These are phyloP conservation scores for Odontophorus gujanensis DNA, from an alignment of 2,113 vertebrate species.

Conservation along the genomic window DNA sequence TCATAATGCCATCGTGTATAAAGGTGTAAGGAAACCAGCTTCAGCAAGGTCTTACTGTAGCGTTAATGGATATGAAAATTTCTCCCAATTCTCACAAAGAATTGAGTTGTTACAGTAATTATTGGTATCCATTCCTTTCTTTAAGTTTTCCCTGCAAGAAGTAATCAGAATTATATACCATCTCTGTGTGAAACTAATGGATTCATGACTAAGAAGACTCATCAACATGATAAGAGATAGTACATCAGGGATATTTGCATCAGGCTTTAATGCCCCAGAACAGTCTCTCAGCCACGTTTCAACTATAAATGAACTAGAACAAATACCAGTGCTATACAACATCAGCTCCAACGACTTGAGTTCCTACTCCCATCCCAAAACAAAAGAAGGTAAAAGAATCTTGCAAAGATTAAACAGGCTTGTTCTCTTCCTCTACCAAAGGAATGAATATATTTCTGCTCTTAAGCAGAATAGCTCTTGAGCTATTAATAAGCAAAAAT, in stretches of 20 bases:
- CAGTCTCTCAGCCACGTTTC: slow-evolving; percentile 37
- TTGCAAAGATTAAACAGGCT: not conserved
- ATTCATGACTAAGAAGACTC: slow-evolving; percentile 63
- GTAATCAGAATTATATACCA: slow-evolving; percentile 65
- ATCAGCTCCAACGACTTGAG: not conserved
- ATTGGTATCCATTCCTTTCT: slow-evolving; percentile 36
- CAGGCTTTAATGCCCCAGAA: slow-evolving; percentile 48
- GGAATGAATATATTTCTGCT: not conserved
- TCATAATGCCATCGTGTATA: not conserved
- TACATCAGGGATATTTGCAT: slow-evolving; percentile 18
- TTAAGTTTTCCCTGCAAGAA: slow-evolving; percentile 67
- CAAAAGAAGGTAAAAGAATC: not conserved
- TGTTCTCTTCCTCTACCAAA: not conserved
- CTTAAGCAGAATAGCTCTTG: not conserved
- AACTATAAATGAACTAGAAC: slow-evolving; percentile 21
- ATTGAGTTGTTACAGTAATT: slow-evolving; percentile 58
- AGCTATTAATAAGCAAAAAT: not conserved
- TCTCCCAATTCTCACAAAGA: slow-evolving; percentile 8
- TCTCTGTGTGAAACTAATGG: slow-evolving; percentile 73
- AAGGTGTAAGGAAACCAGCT: not conserved
- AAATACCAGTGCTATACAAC: slow-evolving; percentile 1
- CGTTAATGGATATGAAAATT: slow-evolving; percentile 12
- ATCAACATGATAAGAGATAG: slow-evolving; percentile 8
- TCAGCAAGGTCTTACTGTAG: not conserved
- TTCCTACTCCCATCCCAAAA: not conserved